phyloP scores from a whole-genome alignment of 2,797 vertebrate species.

The Trematocara caparti region DNA sequence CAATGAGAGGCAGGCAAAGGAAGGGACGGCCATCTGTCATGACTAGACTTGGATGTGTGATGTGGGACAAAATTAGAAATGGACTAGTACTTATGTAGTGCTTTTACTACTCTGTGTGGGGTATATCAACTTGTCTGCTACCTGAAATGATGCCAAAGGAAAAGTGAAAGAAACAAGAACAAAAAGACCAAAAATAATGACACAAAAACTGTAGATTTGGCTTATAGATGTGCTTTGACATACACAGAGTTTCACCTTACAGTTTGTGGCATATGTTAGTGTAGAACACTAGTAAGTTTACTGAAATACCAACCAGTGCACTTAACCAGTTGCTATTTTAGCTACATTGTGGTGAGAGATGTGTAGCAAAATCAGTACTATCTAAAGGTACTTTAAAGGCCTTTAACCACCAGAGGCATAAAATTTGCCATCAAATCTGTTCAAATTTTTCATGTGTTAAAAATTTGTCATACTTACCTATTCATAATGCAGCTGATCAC shows the following conservation, averaged over 20 bases:
- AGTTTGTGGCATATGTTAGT: neutral
- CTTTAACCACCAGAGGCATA: neutral
- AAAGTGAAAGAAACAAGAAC: neutral
- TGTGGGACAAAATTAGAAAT: neutral
- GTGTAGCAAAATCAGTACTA: neutral
- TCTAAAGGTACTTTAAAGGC: neutral
- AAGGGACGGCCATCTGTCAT: neutral
- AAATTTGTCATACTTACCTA: neutral
- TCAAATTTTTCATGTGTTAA: neutral
- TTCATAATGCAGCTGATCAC: neutral
- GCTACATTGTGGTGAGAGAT: neutral
- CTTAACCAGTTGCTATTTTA: neutral
- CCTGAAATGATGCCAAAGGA: neutral
- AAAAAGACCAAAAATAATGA: neutral
- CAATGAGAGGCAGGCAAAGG: neutral
- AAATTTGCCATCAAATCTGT: neutral
- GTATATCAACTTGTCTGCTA: neutral
- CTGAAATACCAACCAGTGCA: neutral
- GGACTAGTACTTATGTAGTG: neutral
- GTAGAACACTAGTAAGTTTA: rapidly evolving
- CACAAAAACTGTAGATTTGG: neutral
- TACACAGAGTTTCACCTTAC: neutral
- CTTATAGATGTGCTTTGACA: neutral
- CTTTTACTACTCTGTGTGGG: neutral
- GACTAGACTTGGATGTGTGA: neutral